Percentiles rank a stretch among this genome's conserved stretches.
These are phyloP conservation scores for Apocrypta bakeri DNA, from an alignment of 1,140 invertebrate species.

Conservation along the genomic window DNA sequence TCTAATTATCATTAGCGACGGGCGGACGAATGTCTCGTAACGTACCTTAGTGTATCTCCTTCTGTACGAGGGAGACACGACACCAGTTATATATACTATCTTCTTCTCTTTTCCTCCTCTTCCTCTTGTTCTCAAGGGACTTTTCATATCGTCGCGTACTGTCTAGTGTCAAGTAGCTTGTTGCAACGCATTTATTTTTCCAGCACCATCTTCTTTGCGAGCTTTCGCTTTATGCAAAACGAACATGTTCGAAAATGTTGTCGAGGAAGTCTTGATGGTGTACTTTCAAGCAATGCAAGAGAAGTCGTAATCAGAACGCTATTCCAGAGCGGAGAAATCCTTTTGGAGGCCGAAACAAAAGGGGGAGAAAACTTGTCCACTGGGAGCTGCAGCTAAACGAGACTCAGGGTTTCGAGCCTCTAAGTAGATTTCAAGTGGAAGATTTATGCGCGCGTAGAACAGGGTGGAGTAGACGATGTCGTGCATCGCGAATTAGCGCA, in stretches of 20 bases:
- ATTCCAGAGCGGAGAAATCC: neutral
- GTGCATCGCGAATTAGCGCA: slow-evolving; percentile 24
- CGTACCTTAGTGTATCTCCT: too few species aligned
- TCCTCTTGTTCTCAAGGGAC: neutral
- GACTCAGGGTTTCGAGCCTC: slow-evolving; percentile 52
- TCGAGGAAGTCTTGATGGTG: too few species aligned
- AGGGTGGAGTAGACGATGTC: neutral
- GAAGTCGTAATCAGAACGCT: neutral
- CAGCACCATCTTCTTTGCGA: too few species aligned
- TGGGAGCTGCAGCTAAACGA: slow-evolving; percentile 10
- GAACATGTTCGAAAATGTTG: too few species aligned
- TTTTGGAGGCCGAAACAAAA: neutral
- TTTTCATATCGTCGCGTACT: neutral
- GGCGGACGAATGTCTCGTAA: slow-evolving; percentile 67
- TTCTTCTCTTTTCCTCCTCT: neutral
- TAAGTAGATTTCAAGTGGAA: slow-evolving; percentile 65
- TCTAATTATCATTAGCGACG: slow-evolving; percentile 68
- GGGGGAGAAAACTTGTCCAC: slow-evolving; percentile 17
- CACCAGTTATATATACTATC: too few species aligned
- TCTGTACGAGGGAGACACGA: neutral
- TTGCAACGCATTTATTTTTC: neutral
- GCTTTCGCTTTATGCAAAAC: too few species aligned
- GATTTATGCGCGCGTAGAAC: slow-evolving; percentile 60
- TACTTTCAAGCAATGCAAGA: too few species aligned
- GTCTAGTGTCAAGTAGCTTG: too few species aligned